Percentiles rank a stretch among this genome's conserved stretches.
These are phyloP conservation scores for Chionoecetes opilio DNA, from an alignment of 1,140 invertebrate species.

Conservation along the genomic window DNA sequence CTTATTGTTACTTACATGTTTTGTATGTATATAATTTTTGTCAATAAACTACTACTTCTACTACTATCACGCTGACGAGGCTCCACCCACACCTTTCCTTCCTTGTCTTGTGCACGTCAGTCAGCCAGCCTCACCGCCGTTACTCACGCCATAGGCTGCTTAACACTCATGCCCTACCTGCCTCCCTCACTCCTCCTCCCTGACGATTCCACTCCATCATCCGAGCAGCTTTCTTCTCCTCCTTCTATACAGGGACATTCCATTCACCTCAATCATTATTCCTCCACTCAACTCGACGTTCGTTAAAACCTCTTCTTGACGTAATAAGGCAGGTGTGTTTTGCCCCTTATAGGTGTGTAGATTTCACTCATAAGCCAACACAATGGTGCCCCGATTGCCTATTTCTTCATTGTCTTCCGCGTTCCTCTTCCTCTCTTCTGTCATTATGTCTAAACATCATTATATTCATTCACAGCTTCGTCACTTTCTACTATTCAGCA, in stretches of 20 bases:
- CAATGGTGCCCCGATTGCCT: neutral
- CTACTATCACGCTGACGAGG: no score
- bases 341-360: conserved; percentile 8
- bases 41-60: no score
- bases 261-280: neutral
- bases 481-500: neutral
- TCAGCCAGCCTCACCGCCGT: neutral
- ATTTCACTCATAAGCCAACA: conserved; percentile 8
- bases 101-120: neutral
- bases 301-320: neutral
- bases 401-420: neutral
- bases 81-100: neutral
- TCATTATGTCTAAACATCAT: neutral
- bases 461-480: neutral
- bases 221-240: neutral
- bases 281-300: neutral
- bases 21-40: no score
- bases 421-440: neutral
- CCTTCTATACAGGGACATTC: neutral
- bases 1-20: no score
- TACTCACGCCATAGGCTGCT: neutral
- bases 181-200: neutral
- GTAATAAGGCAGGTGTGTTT: neutral
- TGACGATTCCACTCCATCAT: neutral
- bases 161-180: neutral